Evolutionary conservation across 2,888 invertebrate genomes (phyloP), one percentile per base, ranked within the genome.

Genomic region (Agelastica alni): DNA sequence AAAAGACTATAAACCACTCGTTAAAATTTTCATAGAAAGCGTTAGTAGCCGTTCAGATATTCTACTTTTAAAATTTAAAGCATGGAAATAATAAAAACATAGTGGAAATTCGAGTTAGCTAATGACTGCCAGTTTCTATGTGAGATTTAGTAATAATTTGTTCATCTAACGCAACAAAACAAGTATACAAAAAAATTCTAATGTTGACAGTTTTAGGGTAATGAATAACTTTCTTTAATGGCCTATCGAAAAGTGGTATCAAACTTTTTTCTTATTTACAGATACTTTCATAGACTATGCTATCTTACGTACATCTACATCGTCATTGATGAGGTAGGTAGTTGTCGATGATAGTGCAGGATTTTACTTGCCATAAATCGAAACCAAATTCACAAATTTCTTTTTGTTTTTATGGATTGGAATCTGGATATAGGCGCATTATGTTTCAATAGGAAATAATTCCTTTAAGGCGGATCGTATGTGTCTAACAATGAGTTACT

Each of bases 261-360:
- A n/a, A n/a, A n/a, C n/a, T n/a, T n/a, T n/a, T n/a, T n/a, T n/a
- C n/a, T n/a, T n/a, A n/a, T n/a, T n/a, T n/a, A n/a, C n/a, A n/a
- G n/a, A n/a, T n/a, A n/a, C n/a, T n/a, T n/a, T n/a, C n/a, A n/a
- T n/a, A n/a, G n/a, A n/a, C n/a, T n/a, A n/a, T n/a, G n/a, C n/a
- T n/a, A n/a, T n/a, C n/a, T n/a, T n/a, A n/a, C n/a, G n/a, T n/a
- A n/a, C n/a, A n/a, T 87, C 89, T 6, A 86, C 74, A 74, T 94
- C 93, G 73, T 99, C 95, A 3, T 96, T 93, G 75, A 99, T 85
- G 37, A 99, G 83, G 70, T 99, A 82, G 77, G n/a, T n/a, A n/a
- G n/a, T 97, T 97, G 77, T 97, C 96, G 77, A 99, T 99, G 77
- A 99, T 98, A 43, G 98, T 96, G 53, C 99, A 99, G 41, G 97